Evolutionary conservation across 2,797 vertebrate species (phyloP).

Genomic region (Helicolenus hilgendorfi): DNA sequence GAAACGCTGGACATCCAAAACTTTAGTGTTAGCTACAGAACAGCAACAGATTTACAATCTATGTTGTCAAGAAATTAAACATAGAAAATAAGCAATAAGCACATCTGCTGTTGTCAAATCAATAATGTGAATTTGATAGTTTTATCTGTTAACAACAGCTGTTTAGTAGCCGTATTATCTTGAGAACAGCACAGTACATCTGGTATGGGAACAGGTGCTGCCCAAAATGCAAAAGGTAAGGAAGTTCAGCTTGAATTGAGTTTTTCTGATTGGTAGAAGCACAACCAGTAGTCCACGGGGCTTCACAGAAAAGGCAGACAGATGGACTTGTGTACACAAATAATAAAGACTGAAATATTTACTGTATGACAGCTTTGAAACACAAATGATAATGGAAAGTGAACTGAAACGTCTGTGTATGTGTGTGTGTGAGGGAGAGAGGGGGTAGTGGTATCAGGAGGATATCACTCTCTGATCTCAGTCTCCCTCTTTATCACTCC

Average conservation of each 20-base stretch:
- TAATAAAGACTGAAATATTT: background rate
- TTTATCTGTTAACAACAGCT: background rate
- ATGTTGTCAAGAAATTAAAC: background rate
- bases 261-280: background rate
- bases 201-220: background rate
- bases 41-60: background rate
- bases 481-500: constrained; percentile 34
- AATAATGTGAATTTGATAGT: background rate
- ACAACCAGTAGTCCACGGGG: background rate
- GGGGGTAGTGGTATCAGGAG: background rate
- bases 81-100: background rate
- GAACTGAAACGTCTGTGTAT: background rate
- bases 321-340: background rate
- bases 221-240: background rate
- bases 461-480: constrained; percentile 35
- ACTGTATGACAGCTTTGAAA: background rate
- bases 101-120: background rate
- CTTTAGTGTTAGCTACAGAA: background rate
- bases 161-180: background rate
- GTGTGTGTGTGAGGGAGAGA: background rate
- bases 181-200: background rate
- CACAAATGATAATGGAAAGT: background rate
- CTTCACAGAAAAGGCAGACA: background rate
- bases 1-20: background rate
- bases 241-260: background rate